phyloP scores from a whole-genome alignment of 2,888 invertebrate species.

The Dichetophora obliterata region DNA sequence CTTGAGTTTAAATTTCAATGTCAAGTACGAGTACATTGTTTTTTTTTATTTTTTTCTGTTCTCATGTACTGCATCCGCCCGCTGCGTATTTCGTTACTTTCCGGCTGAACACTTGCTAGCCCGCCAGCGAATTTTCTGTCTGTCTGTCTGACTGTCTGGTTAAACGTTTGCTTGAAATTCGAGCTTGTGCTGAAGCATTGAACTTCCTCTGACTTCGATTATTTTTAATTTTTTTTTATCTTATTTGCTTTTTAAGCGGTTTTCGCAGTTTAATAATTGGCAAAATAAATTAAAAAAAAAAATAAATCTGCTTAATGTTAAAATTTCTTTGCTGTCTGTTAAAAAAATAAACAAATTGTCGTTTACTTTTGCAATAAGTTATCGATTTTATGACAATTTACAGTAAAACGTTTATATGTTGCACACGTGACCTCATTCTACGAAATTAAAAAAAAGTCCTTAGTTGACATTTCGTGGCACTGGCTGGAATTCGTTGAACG shows the following conservation, averaged over 20 bases:
- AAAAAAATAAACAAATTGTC: background rate
- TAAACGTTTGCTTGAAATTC: slow-evolving; percentile 9
- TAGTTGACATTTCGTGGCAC: slow-evolving; percentile 19
- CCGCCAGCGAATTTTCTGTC: too few species aligned
- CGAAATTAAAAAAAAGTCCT: background rate
- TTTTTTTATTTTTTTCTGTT: background rate
- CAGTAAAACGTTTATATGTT: background rate
- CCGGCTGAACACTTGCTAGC: slow-evolving; percentile 5
- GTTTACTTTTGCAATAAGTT: background rate
- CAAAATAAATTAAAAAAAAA: background rate
- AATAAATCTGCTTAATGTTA: background rate
- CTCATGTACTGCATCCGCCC: slow-evolving; percentile 19
- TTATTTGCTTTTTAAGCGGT: background rate
- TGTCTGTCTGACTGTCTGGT: background rate
- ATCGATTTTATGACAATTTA: slow-evolving; percentile 12
- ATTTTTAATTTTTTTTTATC: background rate
- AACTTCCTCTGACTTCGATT: slow-evolving; percentile 3
- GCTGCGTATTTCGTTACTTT: background rate
- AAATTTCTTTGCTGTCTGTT: slow-evolving; percentile 17
- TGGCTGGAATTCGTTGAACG: background rate
- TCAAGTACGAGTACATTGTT: background rate
- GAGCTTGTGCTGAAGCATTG: background rate
- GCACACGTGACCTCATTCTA: slow-evolving; percentile 1
- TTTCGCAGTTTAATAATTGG: background rate
- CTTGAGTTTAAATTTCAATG: background rate